These are phyloP conservation scores for Odontothrips loti DNA, from an alignment of 2,888 invertebrate species.

Conservation along the genomic window DNA sequence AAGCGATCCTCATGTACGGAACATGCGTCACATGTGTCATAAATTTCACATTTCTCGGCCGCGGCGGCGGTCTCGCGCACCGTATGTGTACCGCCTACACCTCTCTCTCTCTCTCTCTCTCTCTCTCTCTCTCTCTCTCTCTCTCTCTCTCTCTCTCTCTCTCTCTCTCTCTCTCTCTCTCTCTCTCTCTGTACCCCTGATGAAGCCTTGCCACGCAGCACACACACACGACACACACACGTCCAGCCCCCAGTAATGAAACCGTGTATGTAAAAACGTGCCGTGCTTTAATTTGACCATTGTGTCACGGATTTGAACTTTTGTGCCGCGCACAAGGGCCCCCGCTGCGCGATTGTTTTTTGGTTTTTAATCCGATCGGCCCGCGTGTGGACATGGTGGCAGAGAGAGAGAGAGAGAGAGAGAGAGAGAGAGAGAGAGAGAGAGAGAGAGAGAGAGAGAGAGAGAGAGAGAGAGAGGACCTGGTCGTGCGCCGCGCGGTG, in stretches of 20 bases:
- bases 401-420: no score
- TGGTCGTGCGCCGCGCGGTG: neutral
- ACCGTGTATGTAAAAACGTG: constrained; percentile 19
- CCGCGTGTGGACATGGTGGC: neutral
- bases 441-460: no score
- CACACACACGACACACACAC: neutral
- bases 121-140: neutral
- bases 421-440: no score
- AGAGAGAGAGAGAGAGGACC: no score
- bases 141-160: neutral
- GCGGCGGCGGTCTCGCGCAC: neutral
- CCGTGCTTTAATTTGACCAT: constrained; percentile 26
- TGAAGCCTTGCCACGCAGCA: neutral
- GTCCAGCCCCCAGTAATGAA: neutral
- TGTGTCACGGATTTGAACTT: constrained; percentile 20
- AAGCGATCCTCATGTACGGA: constrained; percentile 10
- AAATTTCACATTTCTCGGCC: constrained; percentile 6
- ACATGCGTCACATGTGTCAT: constrained; percentile 16
- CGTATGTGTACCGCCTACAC: neutral
- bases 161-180: constrained; percentile 1
- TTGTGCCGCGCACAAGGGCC: neutral
- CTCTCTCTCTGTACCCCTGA: neutral
- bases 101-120: neutral
- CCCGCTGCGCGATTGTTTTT: constrained; percentile 11
- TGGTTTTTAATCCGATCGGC: constrained; percentile 24